Evolutionary conservation across 1,140 invertebrate genomes (phyloP).

Genomic region (Zaprionus nigranus): DNA sequence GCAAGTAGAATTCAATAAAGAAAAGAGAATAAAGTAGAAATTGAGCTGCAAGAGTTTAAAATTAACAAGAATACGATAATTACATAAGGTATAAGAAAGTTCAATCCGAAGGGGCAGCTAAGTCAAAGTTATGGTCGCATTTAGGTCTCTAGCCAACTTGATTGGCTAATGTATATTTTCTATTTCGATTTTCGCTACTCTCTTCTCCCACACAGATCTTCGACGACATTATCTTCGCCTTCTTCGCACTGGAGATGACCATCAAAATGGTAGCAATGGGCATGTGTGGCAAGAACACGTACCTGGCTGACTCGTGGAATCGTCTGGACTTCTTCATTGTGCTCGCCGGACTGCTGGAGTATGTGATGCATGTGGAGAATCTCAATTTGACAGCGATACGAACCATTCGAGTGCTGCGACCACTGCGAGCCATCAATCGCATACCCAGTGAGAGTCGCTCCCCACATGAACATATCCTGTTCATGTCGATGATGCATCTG

Average conservation of each 20-base stretch:
- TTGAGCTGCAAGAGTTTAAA: neutral
- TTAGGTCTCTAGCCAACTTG: too few relatives aligned
- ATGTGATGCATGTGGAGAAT: constrained; percentile 97
- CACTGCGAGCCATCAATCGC: constrained; percentile 98
- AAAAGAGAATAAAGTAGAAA: neutral
- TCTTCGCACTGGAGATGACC: constrained; percentile 98
- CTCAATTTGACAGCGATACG: constrained; percentile 99
- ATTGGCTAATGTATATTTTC: too few relatives aligned
- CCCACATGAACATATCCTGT: neutral
- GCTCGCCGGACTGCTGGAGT: constrained; percentile 96
- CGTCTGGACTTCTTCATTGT: constrained; percentile 99
- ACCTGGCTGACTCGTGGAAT: constrained; percentile 99
- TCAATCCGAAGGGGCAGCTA: too few relatives aligned
- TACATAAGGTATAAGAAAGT: too few relatives aligned
- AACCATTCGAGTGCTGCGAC: constrained; percentile 98
- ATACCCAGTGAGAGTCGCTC: constrained; percentile 96
- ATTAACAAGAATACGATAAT: too few relatives aligned
- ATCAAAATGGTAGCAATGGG: constrained; percentile 99
- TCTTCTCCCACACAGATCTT: constrained; percentile 89
- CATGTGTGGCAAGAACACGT: constrained; percentile 96
- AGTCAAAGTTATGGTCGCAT: too few relatives aligned
- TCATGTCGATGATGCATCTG: neutral
- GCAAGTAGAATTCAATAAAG: neutral
- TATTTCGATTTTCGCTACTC: neutral
- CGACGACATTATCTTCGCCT: constrained; percentile 99